Evolutionary conservation across 2,113 vertebrate species (phyloP), one percentile per base, ranked within the genome.

Genomic region (Rhinogobius similis): DNA sequence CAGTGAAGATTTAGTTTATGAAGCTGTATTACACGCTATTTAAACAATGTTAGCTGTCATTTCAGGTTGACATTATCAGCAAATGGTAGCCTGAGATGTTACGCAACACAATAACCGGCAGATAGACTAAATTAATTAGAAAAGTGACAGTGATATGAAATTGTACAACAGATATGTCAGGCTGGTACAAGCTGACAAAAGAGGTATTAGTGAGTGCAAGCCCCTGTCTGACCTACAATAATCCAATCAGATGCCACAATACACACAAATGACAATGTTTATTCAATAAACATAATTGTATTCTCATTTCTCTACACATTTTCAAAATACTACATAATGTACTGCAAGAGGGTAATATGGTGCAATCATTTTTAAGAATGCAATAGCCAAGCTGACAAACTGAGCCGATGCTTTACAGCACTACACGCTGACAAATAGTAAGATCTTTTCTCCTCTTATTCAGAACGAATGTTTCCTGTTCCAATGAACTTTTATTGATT

Each of bases 401-500:
- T 46, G 78, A 63, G 77, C 82, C 67, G 10, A 85, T 77, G 67
- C 73, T 61, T 88, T 48, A 4, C 75, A 91, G 77, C 67, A 81
- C 73, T 82, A 76, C 86, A 82, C 73, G 72, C 87, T 91, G 88
- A 92, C 81, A 58, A 89, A 91, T 82, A 71, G 67, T 70, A 29
- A 68, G 61, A 58, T 79, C 83, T 88, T 41, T 12, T 36, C 44
- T 16, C 11, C 26, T 36, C 67, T 74, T 62, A 77, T 65, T 83
- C 68, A 67, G 69, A 91, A 91, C 73, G 76, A 86, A 89, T 91
- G 77, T 82, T 81, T 88, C 83, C 78, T 84, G 78, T 86, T 80
- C 83, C 80, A 39, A 74, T 92, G 79, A 75, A 24, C 81, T 90
- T 69, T 86, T 85, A 93, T 92, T 68, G 91, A 92, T 92, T 88